These are phyloP conservation scores for Mimas tiliae DNA, from an alignment of 2,888 invertebrate genomes.

Conservation along the genomic window DNA sequence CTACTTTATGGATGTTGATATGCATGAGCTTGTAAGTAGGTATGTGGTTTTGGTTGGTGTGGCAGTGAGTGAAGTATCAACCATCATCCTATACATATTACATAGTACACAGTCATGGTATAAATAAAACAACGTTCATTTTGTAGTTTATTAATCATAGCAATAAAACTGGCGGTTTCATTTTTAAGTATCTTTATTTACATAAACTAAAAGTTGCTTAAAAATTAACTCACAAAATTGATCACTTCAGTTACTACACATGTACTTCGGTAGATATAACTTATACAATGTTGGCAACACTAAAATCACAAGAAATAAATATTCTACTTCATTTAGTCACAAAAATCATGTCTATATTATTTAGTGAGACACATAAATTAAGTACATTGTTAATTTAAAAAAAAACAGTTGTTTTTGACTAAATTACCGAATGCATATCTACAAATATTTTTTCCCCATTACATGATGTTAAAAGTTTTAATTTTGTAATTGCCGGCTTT, in stretches of 20 bases:
- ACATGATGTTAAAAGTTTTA: neutral
- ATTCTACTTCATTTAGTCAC: neutral
- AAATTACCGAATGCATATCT: too few relatives aligned
- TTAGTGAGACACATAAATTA: too few relatives aligned
- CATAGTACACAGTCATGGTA: too few relatives aligned
- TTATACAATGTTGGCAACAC: constrained; percentile 11
- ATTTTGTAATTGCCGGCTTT: neutral
- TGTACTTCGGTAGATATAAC: constrained; percentile 1
- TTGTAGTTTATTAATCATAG: neutral
- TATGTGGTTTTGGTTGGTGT: too few relatives aligned
- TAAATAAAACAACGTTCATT: neutral
- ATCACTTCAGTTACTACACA: neutral
- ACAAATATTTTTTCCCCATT: too few relatives aligned
- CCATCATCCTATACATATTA: too few relatives aligned
- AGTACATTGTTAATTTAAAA: neutral
- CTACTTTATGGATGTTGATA: too few relatives aligned
- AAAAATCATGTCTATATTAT: constrained; percentile 1
- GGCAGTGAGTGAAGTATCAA: too few relatives aligned
- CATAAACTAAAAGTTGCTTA: constrained; percentile 12
- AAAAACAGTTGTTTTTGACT: neutral
- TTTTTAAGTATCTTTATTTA: constrained; percentile 14
- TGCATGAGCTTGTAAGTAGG: too few relatives aligned
- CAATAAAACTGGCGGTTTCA: neutral
- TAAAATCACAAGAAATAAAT: neutral
- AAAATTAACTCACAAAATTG: constrained; percentile 15